Conservation (phyloP, 2,888 invertebrate species). For the Scaptomyza reducta region DNA sequence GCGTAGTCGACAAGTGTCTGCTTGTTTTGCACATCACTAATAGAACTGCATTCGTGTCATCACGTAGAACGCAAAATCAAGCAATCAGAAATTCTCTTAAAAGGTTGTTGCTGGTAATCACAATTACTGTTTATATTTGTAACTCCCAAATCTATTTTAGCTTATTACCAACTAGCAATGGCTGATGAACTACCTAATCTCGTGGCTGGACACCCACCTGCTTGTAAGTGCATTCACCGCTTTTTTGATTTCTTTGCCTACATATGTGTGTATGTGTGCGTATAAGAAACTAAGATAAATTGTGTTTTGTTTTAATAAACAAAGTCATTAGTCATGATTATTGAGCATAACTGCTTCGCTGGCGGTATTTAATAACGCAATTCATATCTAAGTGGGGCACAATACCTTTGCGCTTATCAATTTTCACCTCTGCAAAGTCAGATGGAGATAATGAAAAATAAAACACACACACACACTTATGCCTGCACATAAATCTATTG, state of each 20-base stretch:
- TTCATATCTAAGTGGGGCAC: conserved; percentile 26
- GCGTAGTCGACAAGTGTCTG: conserved; percentile 1
- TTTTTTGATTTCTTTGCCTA: not conserved
- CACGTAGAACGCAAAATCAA: conserved; percentile 43
- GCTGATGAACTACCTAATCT: conserved; percentile 89
- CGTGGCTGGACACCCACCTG: conserved; percentile 95
- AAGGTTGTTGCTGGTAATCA: conserved; percentile 18
- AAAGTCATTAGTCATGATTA: conserved; percentile 1
- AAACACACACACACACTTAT: conserved; percentile 8
- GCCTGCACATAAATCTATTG: conserved; percentile 14
- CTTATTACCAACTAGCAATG: conserved; percentile 65
- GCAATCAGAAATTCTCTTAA: conserved; percentile 17
- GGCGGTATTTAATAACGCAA: conserved; percentile 25
- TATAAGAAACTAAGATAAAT: not conserved
- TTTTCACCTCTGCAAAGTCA: conserved; percentile 30
- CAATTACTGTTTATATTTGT: not conserved
- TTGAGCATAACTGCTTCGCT: conserved; percentile 16
- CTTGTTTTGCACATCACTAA: conserved; percentile 33
- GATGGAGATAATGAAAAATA: conserved; percentile 52
- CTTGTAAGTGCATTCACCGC: conserved; percentile 87
- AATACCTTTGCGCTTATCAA: conserved; percentile 55
- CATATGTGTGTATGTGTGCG: conserved; percentile 13
- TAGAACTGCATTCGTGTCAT: conserved; percentile 79
- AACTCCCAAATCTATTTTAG: conserved; percentile 18
- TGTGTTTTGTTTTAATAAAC: conserved; percentile 18